phyloP scores from a whole-genome alignment of 2,797 vertebrate species.

The Anguilla megastoma region DNA sequence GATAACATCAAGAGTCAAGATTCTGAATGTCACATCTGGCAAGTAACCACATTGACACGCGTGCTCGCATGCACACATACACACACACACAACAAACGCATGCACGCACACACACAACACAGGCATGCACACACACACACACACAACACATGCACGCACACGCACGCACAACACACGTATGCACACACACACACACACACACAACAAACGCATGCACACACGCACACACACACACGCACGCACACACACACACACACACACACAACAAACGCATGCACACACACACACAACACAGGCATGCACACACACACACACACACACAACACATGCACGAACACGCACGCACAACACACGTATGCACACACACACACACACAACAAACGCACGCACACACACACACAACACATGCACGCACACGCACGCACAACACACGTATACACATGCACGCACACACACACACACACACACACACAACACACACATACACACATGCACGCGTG shows the following conservation, averaged over 20 bases:
- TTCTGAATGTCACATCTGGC: neutral
- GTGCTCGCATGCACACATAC: too few species aligned
- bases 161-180: neutral
- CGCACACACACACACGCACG: neutral
- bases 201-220: neutral
- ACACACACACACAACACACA: neutral
- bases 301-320: neutral
- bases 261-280: neutral
- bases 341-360: too few species aligned
- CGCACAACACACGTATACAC: neutral
- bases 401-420: neutral
- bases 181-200: neutral
- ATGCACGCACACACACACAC: neutral
- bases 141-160: neutral
- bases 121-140: neutral
- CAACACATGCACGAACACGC: too few species aligned
- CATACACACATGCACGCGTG: neutral
- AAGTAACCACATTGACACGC: neutral
- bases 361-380: neutral
- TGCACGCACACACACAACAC: neutral
- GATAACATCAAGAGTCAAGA: neutral
- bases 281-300: neutral
- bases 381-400: conserved; percentile 1
- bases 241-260: conserved; percentile 1
- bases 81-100: too few species aligned